Evolutionary conservation across 2,797 vertebrate genomes (phyloP).

Genomic region (Strix occidentalis): DNA sequence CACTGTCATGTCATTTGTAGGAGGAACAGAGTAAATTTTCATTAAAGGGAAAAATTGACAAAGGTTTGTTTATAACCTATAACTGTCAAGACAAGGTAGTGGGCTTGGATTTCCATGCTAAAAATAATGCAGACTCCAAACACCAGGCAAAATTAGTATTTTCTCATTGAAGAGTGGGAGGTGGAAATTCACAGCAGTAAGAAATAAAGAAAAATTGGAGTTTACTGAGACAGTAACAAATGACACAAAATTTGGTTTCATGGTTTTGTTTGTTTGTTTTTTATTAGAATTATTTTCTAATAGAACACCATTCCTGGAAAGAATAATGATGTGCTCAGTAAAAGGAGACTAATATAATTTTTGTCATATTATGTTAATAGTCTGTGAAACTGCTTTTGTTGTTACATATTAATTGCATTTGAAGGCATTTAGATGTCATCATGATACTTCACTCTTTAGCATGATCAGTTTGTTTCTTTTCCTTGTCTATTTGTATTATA

Average conservation of each 20-base stretch:
- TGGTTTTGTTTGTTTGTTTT: neutral
- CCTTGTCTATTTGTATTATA: neutral
- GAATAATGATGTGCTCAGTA: constrained; percentile 8
- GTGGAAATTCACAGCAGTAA: neutral
- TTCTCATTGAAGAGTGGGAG: neutral
- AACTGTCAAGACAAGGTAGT: neutral
- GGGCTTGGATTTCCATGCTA: neutral
- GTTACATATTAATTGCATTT: constrained; percentile 17
- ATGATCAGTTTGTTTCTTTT: neutral
- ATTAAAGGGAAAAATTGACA: neutral
- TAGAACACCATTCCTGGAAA: neutral
- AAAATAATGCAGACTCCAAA: neutral
- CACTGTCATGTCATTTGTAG: neutral
- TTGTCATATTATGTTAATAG: neutral
- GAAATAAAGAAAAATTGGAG: neutral
- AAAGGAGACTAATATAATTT: constrained; percentile 11
- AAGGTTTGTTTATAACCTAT: neutral
- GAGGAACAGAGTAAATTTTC: neutral
- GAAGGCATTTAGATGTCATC: neutral
- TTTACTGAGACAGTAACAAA: neutral
- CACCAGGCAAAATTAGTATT: neutral
- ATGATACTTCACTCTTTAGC: neutral
- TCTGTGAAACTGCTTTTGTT: neutral
- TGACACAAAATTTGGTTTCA: neutral
- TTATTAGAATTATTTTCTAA: neutral